Evolutionary conservation across 2,113 vertebrate species (phyloP).

Genomic region (Oostethus manadensis): DNA sequence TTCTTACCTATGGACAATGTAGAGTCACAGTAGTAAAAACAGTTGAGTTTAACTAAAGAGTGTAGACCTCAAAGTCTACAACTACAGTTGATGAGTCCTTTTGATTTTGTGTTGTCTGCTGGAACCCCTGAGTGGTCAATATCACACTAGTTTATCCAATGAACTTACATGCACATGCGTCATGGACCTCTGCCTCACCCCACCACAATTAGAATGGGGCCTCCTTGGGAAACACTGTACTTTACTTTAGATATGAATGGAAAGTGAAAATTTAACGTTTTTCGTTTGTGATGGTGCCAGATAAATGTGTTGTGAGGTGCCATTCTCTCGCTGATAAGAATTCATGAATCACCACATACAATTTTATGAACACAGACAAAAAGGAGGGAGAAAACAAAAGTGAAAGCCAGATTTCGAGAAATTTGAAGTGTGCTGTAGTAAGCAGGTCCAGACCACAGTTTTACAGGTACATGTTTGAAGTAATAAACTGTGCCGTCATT

Average conservation of each 20-base stretch:
- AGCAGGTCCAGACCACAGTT: neutral
- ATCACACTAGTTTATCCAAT: no score
- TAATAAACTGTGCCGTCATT: neutral
- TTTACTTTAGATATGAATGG: slow-evolving; percentile 10
- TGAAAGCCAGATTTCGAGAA: slow-evolving; percentile 29
- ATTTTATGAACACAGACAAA: slow-evolving; percentile 14
- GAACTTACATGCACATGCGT: no score
- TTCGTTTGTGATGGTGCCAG: slow-evolving; percentile 12
- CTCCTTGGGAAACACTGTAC: no score
- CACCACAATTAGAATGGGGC: no score
- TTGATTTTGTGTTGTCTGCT: no score
- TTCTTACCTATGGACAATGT: no score
- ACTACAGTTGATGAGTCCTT: no score
- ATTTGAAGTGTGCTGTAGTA: slow-evolving; percentile 33
- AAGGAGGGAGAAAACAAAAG: neutral
- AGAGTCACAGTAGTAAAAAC: no score
- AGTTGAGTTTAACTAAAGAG: no score
- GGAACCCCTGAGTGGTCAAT: no score
- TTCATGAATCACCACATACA: neutral
- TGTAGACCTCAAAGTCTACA: no score
- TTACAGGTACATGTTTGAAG: neutral
- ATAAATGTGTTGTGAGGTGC: neutral
- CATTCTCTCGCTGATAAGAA: slow-evolving; percentile 24
- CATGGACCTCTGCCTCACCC: no score
- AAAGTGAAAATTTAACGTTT: neutral